Evolutionary conservation across 2,888 invertebrate species (phyloP).

Genomic region (Luperina testacea): DNA sequence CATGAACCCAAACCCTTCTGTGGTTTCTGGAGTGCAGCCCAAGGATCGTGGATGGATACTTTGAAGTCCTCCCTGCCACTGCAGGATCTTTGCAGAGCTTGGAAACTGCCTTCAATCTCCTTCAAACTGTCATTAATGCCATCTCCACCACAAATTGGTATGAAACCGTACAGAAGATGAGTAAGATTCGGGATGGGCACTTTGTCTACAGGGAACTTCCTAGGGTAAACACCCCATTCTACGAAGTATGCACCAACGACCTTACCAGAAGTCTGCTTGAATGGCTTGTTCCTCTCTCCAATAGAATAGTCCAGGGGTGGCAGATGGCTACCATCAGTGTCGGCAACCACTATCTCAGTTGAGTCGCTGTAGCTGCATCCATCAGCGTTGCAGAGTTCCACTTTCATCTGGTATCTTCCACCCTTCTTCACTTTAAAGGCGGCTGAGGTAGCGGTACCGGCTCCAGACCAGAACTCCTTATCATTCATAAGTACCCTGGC

Average conservation of each 20-base stretch:
- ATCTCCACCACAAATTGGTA: slow-evolving; percentile 88
- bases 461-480: slow-evolving; percentile 83
- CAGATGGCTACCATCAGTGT: slow-evolving; percentile 88
- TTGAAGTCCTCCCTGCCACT: slow-evolving; percentile 88
- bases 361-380: slow-evolving; percentile 84
- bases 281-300: slow-evolving; percentile 85
- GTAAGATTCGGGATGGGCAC: slow-evolving; percentile 86
- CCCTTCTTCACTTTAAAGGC: slow-evolving; percentile 86
- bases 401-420: slow-evolving; percentile 84
- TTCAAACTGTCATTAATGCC: slow-evolving; percentile 89
- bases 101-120: slow-evolving; percentile 88
- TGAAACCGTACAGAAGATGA: slow-evolving; percentile 87
- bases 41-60: slow-evolving; percentile 87
- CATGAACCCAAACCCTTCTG: slow-evolving; percentile 86
- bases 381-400: slow-evolving; percentile 85
- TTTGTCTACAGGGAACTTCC: slow-evolving; percentile 86
- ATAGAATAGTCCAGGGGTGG: slow-evolving; percentile 83
- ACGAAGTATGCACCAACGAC: slow-evolving; percentile 87
- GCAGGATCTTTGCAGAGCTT: slow-evolving; percentile 86
- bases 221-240: slow-evolving; percentile 88
- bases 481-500: slow-evolving; percentile 81
- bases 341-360: slow-evolving; percentile 86
- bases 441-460: slow-evolving; percentile 81
- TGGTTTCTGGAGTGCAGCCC: slow-evolving; percentile 88
- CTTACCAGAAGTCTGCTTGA: slow-evolving; percentile 87